Percentiles rank a stretch among this genome's conserved stretches.
Evolutionary conservation across 2,797 vertebrate species (phyloP).

Genomic region (Sternarchorhynchus goeldii): DNA sequence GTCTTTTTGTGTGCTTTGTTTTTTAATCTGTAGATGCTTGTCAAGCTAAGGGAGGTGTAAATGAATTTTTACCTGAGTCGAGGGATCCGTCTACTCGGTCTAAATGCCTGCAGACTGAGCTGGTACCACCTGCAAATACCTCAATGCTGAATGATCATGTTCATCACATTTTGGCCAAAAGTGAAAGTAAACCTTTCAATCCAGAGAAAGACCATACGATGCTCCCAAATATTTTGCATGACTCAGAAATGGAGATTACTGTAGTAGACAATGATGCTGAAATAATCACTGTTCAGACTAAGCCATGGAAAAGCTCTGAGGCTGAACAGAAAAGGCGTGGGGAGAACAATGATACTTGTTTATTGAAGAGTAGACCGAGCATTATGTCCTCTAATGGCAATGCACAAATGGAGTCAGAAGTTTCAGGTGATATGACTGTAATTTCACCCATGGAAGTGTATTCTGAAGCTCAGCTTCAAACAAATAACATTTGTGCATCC

Average conservation of each 20-base stretch:
- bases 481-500: not conserved
- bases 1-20: slow-evolving; percentile 18
- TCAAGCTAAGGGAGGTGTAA: slow-evolving; percentile 30
- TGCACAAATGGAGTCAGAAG: not conserved
- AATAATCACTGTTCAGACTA: slow-evolving; percentile 68
- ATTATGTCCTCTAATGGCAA: not conserved
- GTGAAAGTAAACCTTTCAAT: not conserved
- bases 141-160: not conserved
- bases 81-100: slow-evolving; percentile 21
- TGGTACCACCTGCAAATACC: not conserved
- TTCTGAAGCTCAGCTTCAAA: not conserved
- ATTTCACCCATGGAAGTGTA: not conserved
- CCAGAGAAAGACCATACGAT: slow-evolving; percentile 9
- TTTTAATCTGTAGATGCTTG: slow-evolving; percentile 10
- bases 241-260: slow-evolving; percentile 75
- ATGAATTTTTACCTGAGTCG: not conserved
- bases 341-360: not conserved
- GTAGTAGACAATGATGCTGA: slow-evolving; percentile 54
- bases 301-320: slow-evolving; percentile 48
- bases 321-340: slow-evolving; percentile 32
- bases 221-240: slow-evolving; percentile 62
- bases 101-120: slow-evolving; percentile 32
- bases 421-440: not conserved
- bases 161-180: not conserved
- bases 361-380: slow-evolving; percentile 17